Percentiles rank a stretch among this genome's conserved stretches.
These are phyloP conservation scores for Pseudomyrmex cubaensis DNA, from an alignment of 1,140 invertebrate species.

Conservation along the genomic window DNA sequence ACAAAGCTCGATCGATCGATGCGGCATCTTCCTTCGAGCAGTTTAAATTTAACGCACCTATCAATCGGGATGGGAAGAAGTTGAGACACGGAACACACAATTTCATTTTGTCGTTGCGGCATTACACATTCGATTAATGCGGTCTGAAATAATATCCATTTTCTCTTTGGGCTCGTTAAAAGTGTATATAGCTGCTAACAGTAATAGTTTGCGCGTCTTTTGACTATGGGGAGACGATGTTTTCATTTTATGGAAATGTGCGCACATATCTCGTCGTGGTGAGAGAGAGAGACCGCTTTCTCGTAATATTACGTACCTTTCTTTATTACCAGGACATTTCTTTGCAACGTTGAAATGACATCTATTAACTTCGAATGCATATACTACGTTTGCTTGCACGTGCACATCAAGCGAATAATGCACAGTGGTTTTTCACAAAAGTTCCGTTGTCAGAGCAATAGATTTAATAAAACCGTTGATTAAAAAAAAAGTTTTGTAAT, in stretches of 20 bases:
- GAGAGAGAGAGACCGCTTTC: background rate
- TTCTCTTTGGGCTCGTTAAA: background rate
- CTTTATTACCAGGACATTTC: slow-evolving; percentile 1
- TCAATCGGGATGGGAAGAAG: background rate
- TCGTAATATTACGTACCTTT: background rate
- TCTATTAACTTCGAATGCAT: background rate
- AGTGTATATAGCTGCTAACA: background rate
- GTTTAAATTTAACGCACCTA: slow-evolving; percentile 21
- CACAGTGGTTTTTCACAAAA: background rate
- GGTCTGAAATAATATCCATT: background rate
- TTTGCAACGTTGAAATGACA: background rate
- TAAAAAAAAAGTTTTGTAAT: no score
- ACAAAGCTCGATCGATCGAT: slow-evolving; percentile 9
- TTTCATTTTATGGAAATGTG: slow-evolving; percentile 25
- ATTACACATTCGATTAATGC: background rate
- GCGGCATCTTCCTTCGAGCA: background rate
- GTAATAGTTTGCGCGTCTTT: background rate
- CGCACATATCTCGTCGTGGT: background rate
- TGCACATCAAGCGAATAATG: no score
- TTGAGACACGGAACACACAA: background rate
- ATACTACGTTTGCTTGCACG: no score
- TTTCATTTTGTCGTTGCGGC: background rate
- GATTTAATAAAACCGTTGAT: background rate
- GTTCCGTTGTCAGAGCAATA: background rate
- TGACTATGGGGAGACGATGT: background rate